These are phyloP conservation scores for Zosterops lateralis DNA, from an alignment of 2,113 vertebrate species.

Conservation along the genomic window DNA sequence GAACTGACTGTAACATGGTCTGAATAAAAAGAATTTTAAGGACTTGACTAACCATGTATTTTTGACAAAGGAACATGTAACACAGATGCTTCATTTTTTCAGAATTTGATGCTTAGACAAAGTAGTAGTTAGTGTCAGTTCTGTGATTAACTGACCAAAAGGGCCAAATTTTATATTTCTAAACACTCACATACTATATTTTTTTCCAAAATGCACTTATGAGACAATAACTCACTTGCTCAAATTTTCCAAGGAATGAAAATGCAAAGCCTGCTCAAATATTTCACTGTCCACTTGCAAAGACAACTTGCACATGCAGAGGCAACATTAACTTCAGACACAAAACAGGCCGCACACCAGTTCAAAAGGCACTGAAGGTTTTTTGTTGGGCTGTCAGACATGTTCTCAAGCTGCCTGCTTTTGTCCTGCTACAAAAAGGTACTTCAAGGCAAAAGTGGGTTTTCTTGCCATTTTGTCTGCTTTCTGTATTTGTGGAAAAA, in stretches of 20 bases:
- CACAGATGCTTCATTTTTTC: neutral
- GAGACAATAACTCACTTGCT: neutral
- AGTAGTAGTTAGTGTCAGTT: neutral
- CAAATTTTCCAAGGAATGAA: neutral
- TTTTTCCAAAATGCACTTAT: neutral
- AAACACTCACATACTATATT: neutral
- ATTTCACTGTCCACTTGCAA: neutral
- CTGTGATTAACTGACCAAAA: neutral
- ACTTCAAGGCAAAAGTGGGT: neutral
- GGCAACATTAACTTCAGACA: neutral
- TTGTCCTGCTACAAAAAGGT: neutral
- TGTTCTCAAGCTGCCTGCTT: neutral
- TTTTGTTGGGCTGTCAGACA: neutral
- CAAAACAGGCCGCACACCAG: fast-evolving
- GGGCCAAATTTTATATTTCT: neutral
- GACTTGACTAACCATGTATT: neutral
- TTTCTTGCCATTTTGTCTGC: neutral
- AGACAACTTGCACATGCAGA: neutral
- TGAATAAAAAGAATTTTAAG: neutral
- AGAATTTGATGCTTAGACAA: neutral
- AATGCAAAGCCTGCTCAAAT: neutral
- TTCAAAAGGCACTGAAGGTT: neutral
- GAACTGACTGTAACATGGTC: neutral
- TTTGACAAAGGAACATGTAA: neutral
- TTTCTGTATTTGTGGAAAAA: neutral